phyloP scores from a whole-genome alignment of 2,888 invertebrate species.

The Dicycla oo region DNA sequence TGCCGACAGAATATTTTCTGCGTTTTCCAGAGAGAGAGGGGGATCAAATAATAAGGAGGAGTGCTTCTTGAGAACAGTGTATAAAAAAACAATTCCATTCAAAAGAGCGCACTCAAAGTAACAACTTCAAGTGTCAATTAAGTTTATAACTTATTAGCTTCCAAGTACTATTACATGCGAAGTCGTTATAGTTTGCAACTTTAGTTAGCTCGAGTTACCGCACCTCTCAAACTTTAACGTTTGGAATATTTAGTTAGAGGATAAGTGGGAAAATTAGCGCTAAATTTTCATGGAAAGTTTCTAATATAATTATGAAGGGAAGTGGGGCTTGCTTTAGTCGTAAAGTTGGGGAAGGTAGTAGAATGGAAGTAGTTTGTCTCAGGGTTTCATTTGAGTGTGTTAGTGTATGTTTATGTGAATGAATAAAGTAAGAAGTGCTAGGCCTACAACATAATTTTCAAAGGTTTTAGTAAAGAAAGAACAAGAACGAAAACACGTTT shows the following conservation, averaged over 20 bases:
- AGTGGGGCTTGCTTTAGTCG: not conserved
- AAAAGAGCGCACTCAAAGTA: conserved; percentile 38
- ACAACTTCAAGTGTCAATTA: conserved; percentile 63
- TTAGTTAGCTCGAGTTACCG: conserved; percentile 56
- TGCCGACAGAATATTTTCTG: no score
- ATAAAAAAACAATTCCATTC: conserved; percentile 10
- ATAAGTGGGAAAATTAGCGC: conserved; percentile 58
- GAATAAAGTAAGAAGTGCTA: not conserved
- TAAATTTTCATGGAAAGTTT: conserved; percentile 55
- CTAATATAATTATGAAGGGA: conserved; percentile 33
- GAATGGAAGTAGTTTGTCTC: not conserved
- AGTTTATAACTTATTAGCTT: conserved; percentile 58
- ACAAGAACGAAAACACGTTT: no score
- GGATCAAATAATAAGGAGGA: no score
- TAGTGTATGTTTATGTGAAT: not conserved
- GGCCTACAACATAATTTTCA: not conserved
- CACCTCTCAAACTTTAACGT: conserved; percentile 55
- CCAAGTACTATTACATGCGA: conserved; percentile 53
- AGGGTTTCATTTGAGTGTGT: conserved; percentile 2
- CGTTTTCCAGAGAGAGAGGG: no score
- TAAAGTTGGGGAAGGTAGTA: not conserved
- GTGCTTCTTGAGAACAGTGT: no score
- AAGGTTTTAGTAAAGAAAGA: not conserved
- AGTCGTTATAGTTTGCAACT: conserved; percentile 64
- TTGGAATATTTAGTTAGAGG: conserved; percentile 63